phyloP scores from a whole-genome alignment of 2,797 vertebrate species.

The Alosa sapidissima region DNA sequence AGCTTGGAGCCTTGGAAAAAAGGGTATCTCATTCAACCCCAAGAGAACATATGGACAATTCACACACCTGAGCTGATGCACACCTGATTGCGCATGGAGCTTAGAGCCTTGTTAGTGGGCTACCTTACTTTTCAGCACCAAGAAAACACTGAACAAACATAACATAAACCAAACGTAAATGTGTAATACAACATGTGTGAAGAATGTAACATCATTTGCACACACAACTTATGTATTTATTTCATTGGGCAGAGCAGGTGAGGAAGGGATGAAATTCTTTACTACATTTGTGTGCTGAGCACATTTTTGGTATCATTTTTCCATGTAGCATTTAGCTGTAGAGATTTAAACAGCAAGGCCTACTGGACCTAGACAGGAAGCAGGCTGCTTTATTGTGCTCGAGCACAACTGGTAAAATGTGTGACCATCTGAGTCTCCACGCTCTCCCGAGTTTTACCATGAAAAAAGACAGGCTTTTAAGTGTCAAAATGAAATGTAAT shows the following conservation, averaged over 20 bases:
- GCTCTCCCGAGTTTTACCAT: conserved; percentile 17
- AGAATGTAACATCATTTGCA: background rate
- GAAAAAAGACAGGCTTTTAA: conserved; percentile 58
- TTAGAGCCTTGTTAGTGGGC: background rate
- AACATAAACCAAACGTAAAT: background rate
- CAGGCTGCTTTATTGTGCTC: background rate
- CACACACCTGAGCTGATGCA: background rate
- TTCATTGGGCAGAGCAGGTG: background rate
- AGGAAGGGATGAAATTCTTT: background rate
- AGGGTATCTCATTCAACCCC: background rate
- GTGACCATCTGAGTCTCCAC: background rate
- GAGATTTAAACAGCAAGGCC: background rate
- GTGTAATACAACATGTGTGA: too few relatives aligned
- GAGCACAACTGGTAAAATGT: background rate
- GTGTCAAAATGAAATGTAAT: conserved; percentile 69
- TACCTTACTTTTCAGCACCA: background rate
- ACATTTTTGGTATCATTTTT: background rate
- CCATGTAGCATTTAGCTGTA: background rate
- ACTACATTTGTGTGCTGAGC: background rate
- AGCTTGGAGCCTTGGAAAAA: background rate
- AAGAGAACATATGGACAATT: background rate
- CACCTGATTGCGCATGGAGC: background rate
- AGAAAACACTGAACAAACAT: background rate
- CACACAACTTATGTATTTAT: background rate
- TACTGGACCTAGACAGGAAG: background rate